These are phyloP conservation scores for Heteropelma amictum DNA, from an alignment of 2,888 invertebrate genomes.

Conservation along the genomic window DNA sequence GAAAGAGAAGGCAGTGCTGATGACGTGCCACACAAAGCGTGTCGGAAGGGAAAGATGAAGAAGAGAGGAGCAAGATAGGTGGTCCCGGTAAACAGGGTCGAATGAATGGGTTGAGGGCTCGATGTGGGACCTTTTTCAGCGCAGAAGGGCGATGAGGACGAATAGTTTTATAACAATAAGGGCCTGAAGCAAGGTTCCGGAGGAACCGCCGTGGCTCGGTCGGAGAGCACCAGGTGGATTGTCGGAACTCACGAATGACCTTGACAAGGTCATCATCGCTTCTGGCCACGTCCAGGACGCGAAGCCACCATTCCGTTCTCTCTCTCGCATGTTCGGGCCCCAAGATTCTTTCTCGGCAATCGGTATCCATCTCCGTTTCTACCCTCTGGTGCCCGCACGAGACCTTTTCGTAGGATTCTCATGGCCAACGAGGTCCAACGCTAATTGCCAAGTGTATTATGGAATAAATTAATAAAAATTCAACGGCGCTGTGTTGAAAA, in stretches of 20 bases:
- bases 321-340: no score
- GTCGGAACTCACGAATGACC: conserved; percentile 72
- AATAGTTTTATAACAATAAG: conserved; percentile 71
- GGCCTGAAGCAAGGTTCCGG: conserved; percentile 57
- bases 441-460: no score
- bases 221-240: conserved; percentile 53
- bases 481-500: no score
- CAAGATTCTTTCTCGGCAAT: conserved; percentile 5
- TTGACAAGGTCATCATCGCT: conserved; percentile 74
- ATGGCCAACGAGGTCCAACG: no score
- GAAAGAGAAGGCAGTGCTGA: conserved; percentile 19
- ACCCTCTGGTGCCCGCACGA: no score
- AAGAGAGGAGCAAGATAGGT: conserved; percentile 41
- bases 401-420: no score
- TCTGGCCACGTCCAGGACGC: conserved; percentile 73
- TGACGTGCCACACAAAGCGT: conserved; percentile 2
- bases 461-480: no score
- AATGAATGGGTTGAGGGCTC: conserved; percentile 64
- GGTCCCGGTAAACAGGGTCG: conserved; percentile 58
- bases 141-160: conserved; percentile 63
- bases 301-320: conserved; percentile 67
- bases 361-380: no score
- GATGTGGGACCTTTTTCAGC: neutral
- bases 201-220: conserved; percentile 25
- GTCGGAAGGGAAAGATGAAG: conserved; percentile 20